phyloP scores from a whole-genome alignment of 2,888 invertebrate species.

The Tetragonula carbonaria region DNA sequence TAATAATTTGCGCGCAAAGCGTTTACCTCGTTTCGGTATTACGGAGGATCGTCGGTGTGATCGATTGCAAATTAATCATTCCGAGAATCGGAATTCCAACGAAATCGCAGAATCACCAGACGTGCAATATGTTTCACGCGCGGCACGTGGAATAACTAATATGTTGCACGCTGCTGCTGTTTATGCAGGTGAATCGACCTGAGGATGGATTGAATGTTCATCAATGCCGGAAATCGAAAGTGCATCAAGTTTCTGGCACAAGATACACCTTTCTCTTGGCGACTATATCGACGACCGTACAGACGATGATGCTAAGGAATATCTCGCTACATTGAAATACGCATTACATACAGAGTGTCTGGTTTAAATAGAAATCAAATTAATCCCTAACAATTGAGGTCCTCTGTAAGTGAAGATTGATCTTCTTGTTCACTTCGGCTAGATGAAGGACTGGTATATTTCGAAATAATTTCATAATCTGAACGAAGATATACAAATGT shows the following conservation, averaged over 20 bases:
- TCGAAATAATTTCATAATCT: too few relatives aligned
- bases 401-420: not conserved
- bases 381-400: too few relatives aligned
- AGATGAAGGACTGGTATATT: too few relatives aligned
- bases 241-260: constrained; percentile 48
- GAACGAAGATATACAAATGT: too few relatives aligned
- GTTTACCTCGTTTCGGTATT: constrained; percentile 31
- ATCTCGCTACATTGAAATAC: not conserved
- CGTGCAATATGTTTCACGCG: constrained; percentile 17
- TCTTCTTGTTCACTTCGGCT: not conserved
- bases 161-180: not conserved
- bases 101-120: constrained; percentile 8
- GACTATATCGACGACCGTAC: not conserved
- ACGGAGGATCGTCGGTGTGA: not conserved
- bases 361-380: not conserved
- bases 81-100: constrained; percentile 20
- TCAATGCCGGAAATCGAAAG: constrained; percentile 66
- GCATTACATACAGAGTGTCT: not conserved
- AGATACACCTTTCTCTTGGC: constrained; percentile 42
- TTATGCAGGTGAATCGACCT: constrained; percentile 8
- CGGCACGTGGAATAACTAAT: not conserved
- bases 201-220: constrained; percentile 32
- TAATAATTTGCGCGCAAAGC: constrained; percentile 10
- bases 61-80: constrained; percentile 30
- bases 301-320: not conserved